Base-by-base conservation (phyloP, 2,113 vertebrate genomes). In the Nettapus auritus region DNA sequence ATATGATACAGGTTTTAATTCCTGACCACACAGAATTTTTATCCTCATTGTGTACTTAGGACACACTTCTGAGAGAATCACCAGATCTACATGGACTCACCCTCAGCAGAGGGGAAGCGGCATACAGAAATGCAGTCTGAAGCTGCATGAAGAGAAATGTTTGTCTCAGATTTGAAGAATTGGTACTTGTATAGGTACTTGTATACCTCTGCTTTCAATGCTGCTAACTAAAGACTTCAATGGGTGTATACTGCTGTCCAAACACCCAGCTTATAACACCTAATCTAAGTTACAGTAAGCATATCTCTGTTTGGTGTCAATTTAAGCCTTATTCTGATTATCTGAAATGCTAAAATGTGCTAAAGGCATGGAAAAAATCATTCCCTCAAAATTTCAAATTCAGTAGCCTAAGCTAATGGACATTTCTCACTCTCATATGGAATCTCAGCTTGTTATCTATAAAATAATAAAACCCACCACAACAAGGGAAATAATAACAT, bases 221-320 rank as follows among this genome's bases (percentile, higher is more conserved):
- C 40, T 86, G 21, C 26, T 46, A n/a, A 50, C 25, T 55, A 82
- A 73, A 25, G 3, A 73, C 19, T 80, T 88, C 36, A 34, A 33
- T 9, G 40, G 23, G 12, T 0, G 0, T 28, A 22, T 11, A 20
- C 18, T 28, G 26, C 42, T 55, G 8, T 50, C 20, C 53, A 53
- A 86, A 15, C 9, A 70, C 2, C 6, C 55, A 82, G 26, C 2
- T 73, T 74, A 34, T 5, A 60, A 21, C 6, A 66, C 5, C 13
- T 53, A 86, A 34, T 34, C 31, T 66, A 64, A 56, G 5, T 55
- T 66, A 48, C 3, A 13, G 34, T 11, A 17, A 44, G 87, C 21
- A 13, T 6, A 82, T 42, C 13, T 63, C 34, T 2, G 1, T 62
- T 17, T 34, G 73, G 17, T 19, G 20, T 40, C 48, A 76, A 62